Base-by-base conservation (phyloP, 2,113 vertebrate genomes). In the Rhea pennata region DNA sequence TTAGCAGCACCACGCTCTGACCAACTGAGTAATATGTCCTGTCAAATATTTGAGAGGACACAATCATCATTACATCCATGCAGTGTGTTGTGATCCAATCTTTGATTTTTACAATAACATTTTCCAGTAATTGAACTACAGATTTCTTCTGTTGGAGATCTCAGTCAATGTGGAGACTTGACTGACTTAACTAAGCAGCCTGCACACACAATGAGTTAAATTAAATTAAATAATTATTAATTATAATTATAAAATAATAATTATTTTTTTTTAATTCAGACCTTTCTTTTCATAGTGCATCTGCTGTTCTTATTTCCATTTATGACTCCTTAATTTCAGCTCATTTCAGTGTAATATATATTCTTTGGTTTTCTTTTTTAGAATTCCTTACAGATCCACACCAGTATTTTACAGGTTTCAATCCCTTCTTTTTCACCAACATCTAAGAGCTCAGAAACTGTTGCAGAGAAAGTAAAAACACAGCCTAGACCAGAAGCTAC, bases 381-480 rank as follows among this genome's bases (percentile, higher is more conserved):
- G 95, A 94, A 94, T 82, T 96, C 96, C 19, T 92, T 96, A 53
- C 97, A 98, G 96, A 95, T 98, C 83, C 98, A 98, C 80, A 97
- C 95, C 36, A 98, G 97, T 90, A 85, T 98, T 88, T 94, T 98
- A 82, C 98, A 98, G 92, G 98, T 98, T 91, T 96, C 98, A 58
- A 77, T 97, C 51, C 97, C 98, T 84, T 97, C 97, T 24, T 95
- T 98, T 72, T 93, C 97, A 77, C 87, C 98, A 24, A 40, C 85
- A 9, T 92, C 96, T 23, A 89, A 95, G 90, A 61, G 21, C 46
- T 51, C 96, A 76, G 98, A 98, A 91, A 69, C 69, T 65, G 81
- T 71, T 64, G 86, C 94, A 15, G 98, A 98, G 85, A 96, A 96
- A 62, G 40, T 85, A 42, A 97, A 97, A 90, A 61, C 78, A 29